Evolutionary conservation across 2,113 vertebrate genomes (phyloP), one percentile per base, ranked within the genome.

Genomic region (Pseudopodoces humilis): DNA sequence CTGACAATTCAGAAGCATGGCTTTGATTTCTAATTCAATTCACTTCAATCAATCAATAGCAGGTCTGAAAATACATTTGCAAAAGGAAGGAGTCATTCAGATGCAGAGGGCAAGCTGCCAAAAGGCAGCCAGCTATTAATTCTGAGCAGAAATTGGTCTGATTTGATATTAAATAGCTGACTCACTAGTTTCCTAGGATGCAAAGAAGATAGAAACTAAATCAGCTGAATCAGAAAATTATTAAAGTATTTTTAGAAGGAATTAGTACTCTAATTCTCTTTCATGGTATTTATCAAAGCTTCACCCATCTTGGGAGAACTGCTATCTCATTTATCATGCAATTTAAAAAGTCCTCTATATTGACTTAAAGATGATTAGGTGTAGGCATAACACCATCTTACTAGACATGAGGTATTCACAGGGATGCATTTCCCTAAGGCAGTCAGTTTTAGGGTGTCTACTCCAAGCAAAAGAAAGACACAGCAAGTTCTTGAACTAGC

Each of bases 11-110:
- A 50, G 47, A 39, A 80, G 7, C 35, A 31, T 3, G 3, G 39
- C 13, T 71, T 86, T 94, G 60, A 84, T 95, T 86, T 94, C 92
- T 82, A 70, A 78, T 94, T 83, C 60, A 86, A 75, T 68, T 22
- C 4, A 43, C 22, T 94, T 78, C 39, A 39, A 56, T 81, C 65
- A 68, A 39, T 60, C 49, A 89, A 75, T 44, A 88, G 39, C 2
- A 3, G 31, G 17, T 68, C 64, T 88, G 76, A 90, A 92, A 88
- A 88, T 49, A 52, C 13, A 68, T 78, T 86, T 86, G 60, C 47
- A 53, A 65, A 81, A 28, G 56, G 23, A 63, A 50, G 67, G 56
- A 81, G 46, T 84, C 76, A 84, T 84, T 81, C 52, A 83, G 47
- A 75, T 58, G 44, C 15, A 86, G 65, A 86, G 76, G 82, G 64